Base-by-base conservation (phyloP, 1,140 invertebrate species). In the Archivesica marissinica region DNA sequence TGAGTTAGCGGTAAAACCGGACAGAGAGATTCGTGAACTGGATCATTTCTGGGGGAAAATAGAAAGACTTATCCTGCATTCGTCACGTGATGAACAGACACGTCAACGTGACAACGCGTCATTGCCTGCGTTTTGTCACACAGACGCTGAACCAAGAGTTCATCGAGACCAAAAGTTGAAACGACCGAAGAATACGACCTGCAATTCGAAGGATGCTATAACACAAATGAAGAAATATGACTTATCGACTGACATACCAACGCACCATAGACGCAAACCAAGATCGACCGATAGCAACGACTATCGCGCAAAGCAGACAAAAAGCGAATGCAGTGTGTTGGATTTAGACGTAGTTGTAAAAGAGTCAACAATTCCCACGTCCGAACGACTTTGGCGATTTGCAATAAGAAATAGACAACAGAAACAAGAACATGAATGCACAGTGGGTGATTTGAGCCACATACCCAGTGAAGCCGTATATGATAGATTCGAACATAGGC, bases 31-130 rank as follows among this genome's bases (percentile, higher is more conserved):
- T 4, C 39, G 56, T 6, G 79, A 70, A 52, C 79, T 50, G 23
- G 79, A 81, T 15, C 9, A 52, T 9, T 83, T 83, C 80, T 83
- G 80, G 80, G 80, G 75, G 25, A 38, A 75, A 15, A 41, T 83
- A 23, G 80, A 83, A n/a, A 74, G 75, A 59, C 80, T 83, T 15
- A 68, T 83, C 38, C 70, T 72, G 13, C 20, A 59, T 17, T 47
- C 80, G 13, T 61, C 68, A 23, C 68, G 50, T 56, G 80, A 75
- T 23, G 70, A 83, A 28, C 11, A 41, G n/a, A 17, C 13, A 44
- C 64, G 66, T 2, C 23, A 17, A 41, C 66, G 54, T 13, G 50
- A 74, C n/a, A 75, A 74, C 25, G 38, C 44, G 0, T 52, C 80
- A 7, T 13, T 74, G 35, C 47, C 80, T 6, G 56, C 68, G 0